Evolutionary conservation across 2,113 vertebrate genomes (phyloP).

Genomic region (Serilophus lunatus): DNA sequence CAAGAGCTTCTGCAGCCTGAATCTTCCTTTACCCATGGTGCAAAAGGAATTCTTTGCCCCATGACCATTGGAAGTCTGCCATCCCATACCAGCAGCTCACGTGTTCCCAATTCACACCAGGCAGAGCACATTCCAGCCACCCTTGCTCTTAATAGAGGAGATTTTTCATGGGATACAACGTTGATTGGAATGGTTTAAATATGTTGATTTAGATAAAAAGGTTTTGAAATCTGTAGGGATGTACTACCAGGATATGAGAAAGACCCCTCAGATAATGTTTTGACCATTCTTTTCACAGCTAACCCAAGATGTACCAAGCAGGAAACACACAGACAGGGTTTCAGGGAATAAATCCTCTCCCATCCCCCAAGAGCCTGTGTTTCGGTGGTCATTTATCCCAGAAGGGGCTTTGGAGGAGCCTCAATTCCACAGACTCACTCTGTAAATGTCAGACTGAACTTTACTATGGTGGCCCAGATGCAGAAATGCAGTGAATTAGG

Average conservation of each 20-base stretch:
- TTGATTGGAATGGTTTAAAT: background rate
- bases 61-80: background rate
- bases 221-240: background rate
- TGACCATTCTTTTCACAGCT: background rate
- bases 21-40: background rate
- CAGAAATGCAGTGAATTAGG: background rate
- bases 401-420: background rate
- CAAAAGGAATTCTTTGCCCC: background rate
- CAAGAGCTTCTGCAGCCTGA: conserved; percentile 36
- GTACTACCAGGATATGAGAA: background rate
- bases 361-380: background rate
- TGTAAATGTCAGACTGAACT: background rate
- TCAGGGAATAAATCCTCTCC: background rate
- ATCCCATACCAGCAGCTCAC: background rate
- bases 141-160: background rate
- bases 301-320: background rate
- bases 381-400: background rate
- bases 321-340: background rate
- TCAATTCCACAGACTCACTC: fast-evolving
- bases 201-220: background rate
- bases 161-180: background rate
- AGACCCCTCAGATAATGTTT: background rate
- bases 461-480: background rate
- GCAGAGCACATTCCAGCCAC: background rate
- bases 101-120: background rate